A percentile compares a stretch with the other conserved stretches of the same genome.
phyloP scores from a whole-genome alignment of 2,113 vertebrate species.

The Periophthalmus modestus region DNA sequence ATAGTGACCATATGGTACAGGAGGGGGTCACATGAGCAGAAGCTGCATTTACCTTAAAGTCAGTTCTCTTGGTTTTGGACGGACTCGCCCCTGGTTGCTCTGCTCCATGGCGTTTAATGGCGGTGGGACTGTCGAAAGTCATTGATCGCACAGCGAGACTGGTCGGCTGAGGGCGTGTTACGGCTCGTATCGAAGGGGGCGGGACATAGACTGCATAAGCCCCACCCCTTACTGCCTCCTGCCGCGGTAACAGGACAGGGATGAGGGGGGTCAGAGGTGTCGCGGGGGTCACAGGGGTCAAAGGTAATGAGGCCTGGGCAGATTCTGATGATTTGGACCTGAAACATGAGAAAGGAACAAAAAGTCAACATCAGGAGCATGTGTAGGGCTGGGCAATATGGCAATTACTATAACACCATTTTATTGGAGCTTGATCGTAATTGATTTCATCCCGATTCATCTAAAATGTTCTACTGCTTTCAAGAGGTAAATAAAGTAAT shows the following conservation, averaged over 20 bases:
- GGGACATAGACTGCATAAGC: slow-evolving; percentile 86
- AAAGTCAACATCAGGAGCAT: too few species aligned
- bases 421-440: too few species aligned
- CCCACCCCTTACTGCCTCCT: slow-evolving; percentile 54
- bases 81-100: slow-evolving; percentile 62
- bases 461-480: too few species aligned
- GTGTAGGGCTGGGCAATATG: too few species aligned
- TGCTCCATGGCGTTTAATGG: slow-evolving; percentile 74
- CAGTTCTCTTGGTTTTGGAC: slow-evolving; percentile 74
- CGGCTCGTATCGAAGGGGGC: slow-evolving; percentile 75
- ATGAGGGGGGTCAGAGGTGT: slow-evolving; percentile 67
- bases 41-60: slow-evolving; percentile 60
- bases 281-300: slow-evolving; percentile 17
- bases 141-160: slow-evolving; percentile 81
- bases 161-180: slow-evolving; percentile 75
- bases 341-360: slow-evolving; percentile 15
- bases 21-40: too few species aligned
- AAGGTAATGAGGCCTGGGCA: slow-evolving; percentile 27
- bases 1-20: too few species aligned
- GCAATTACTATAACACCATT: too few species aligned
- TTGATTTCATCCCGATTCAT: too few species aligned
- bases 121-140: slow-evolving; percentile 72
- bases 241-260: slow-evolving; percentile 83
- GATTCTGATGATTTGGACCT: slow-evolving; percentile 62
- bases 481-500: too few species aligned